Conservation (phyloP, 2,113 vertebrate species). For the Oxyura jamaicensis region DNA sequence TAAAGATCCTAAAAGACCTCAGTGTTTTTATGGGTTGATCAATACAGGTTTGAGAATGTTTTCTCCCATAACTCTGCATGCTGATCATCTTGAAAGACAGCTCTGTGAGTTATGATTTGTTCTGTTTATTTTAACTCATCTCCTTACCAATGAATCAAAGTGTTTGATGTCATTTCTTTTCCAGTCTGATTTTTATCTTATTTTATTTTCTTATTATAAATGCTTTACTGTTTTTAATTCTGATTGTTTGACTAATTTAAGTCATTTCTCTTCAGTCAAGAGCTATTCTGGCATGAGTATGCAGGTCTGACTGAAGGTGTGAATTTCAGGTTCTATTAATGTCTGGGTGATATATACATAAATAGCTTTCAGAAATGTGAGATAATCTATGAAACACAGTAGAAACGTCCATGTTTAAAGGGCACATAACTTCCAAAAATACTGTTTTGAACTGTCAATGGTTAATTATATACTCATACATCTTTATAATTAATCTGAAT, state of each 20-base stretch:
- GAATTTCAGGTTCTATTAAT: slow-evolving; percentile 3
- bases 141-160: slow-evolving; percentile 42
- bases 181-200: background rate
- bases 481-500: background rate
- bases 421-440: background rate
- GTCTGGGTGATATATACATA: background rate
- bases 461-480: background rate
- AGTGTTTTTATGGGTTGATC: slow-evolving; percentile 18
- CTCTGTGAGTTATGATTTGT: slow-evolving; percentile 1
- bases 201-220: slow-evolving; percentile 6
- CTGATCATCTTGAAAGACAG: slow-evolving; percentile 34
- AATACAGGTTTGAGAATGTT: background rate
- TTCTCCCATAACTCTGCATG: background rate
- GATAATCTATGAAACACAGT: background rate
- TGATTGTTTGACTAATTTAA: slow-evolving; percentile 9
- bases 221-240: slow-evolving; percentile 19
- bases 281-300: background rate
- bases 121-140: slow-evolving; percentile 30
- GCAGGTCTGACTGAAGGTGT: background rate
- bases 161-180: slow-evolving; percentile 6
- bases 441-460: background rate
- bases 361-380: background rate
- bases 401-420: background rate
- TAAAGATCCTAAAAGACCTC: background rate
- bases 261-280: slow-evolving; percentile 40